Conservation (phyloP, 2,797 vertebrate species). For the Prunella strophiata region DNA sequence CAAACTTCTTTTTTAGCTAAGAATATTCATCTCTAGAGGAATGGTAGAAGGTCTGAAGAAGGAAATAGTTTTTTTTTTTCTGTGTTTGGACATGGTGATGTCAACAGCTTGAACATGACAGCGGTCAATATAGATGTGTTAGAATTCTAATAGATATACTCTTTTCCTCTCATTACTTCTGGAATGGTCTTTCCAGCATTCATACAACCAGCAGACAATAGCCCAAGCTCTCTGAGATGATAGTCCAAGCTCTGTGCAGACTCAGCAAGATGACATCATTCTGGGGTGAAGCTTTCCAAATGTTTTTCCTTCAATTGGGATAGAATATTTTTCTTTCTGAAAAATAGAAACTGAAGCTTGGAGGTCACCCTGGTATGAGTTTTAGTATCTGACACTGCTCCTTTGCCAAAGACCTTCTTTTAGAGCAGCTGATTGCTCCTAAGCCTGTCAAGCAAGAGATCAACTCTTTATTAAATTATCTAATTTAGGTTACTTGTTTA, state of each 20-base stretch:
- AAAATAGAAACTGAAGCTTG: background rate
- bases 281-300: background rate
- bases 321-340: background rate
- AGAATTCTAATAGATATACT: background rate
- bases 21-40: background rate
- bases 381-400: accelerated
- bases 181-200: background rate
- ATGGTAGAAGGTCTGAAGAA: background rate
- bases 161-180: background rate
- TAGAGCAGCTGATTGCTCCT: background rate
- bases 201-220: background rate
- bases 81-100: background rate
- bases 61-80: background rate
- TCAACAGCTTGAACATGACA: background rate
- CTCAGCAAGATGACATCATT: background rate
- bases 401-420: background rate
- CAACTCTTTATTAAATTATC: background rate
- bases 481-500: background rate
- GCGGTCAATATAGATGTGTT: background rate
- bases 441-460: background rate
- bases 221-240: background rate
- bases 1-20: background rate
- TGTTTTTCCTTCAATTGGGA: background rate
- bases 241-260: background rate
- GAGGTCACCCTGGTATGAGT: background rate